Evolutionary conservation across 2,888 invertebrate genomes (phyloP).

Genomic region (Chrysolina oricalcia): DNA sequence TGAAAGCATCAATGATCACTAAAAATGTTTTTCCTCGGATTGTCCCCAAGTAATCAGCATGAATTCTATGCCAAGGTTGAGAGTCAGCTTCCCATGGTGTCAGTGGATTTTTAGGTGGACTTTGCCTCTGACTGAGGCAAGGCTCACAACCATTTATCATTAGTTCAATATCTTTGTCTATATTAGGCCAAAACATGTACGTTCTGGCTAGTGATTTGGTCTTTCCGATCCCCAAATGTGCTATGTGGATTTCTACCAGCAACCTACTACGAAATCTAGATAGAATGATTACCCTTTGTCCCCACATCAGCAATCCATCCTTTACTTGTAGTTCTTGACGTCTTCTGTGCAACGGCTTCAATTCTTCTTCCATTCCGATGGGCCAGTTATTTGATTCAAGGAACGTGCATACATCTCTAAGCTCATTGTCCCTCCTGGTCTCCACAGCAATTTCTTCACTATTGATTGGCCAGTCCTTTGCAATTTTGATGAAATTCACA

Average conservation of each 20-base stretch:
- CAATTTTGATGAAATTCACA: constrained; percentile 26
- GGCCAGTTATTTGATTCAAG: constrained; percentile 24
- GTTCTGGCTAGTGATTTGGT: constrained; percentile 18
- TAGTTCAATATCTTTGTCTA: constrained; percentile 25
- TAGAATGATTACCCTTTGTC: constrained; percentile 27
- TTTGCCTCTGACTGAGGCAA: constrained; percentile 41
- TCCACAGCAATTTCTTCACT: constrained; percentile 2
- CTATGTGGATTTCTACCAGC: constrained; percentile 21
- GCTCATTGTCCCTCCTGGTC: not conserved
- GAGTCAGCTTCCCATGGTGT: constrained; percentile 42
- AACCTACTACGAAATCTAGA: not conserved
- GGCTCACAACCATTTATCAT: constrained; percentile 47
- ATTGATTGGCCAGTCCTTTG: constrained; percentile 19
- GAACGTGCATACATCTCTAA: not conserved
- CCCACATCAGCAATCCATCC: constrained; percentile 13
- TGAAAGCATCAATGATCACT: constrained; percentile 44
- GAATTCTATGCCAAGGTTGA: constrained; percentile 35
- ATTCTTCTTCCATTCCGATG: not conserved
- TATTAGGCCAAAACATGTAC: constrained; percentile 25
- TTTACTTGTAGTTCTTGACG: constrained; percentile 1
- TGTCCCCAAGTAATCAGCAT: constrained; percentile 43
- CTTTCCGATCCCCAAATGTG: constrained; percentile 26
- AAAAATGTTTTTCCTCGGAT: constrained; percentile 30
- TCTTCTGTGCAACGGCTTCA: not conserved
- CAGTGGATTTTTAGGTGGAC: constrained; percentile 44